Evolutionary conservation across 1,140 invertebrate genomes (phyloP).

Genomic region (Bilobella aurantiaca): DNA sequence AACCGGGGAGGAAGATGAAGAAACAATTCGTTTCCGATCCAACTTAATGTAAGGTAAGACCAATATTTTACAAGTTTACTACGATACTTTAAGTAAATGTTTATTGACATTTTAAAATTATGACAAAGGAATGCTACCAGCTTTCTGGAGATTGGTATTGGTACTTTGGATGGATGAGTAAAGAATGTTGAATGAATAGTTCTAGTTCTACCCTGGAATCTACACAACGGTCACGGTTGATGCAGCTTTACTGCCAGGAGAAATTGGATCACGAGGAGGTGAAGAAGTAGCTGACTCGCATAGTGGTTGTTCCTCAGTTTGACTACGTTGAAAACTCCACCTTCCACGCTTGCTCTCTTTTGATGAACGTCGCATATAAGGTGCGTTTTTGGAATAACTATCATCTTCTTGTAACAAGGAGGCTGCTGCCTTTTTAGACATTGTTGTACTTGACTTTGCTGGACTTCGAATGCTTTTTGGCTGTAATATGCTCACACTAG

Average conservation of each 20-base stretch:
- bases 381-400: constrained; percentile 10
- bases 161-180: no score
- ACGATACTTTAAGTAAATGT: no score
- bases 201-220: background rate
- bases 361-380: constrained; percentile 27
- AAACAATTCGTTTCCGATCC: no score
- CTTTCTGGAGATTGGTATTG: no score
- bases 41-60: no score
- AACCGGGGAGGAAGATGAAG: no score
- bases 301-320: constrained; percentile 25
- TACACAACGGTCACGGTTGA: constrained; percentile 25
- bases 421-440: background rate
- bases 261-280: constrained; percentile 26
- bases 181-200: no score
- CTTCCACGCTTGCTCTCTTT: constrained; percentile 22
- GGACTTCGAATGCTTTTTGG: constrained; percentile 29
- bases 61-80: no score
- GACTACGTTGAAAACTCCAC: constrained; percentile 18
- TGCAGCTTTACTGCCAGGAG: constrained; percentile 19
- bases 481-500: constrained; percentile 20
- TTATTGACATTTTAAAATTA: no score
- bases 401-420: background rate
- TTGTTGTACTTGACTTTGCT: constrained; percentile 19
- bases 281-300: constrained; percentile 6
- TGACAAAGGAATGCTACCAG: no score